Evolutionary conservation across 2,797 vertebrate genomes (phyloP).

Genomic region (Lithobates pipiens): DNA sequence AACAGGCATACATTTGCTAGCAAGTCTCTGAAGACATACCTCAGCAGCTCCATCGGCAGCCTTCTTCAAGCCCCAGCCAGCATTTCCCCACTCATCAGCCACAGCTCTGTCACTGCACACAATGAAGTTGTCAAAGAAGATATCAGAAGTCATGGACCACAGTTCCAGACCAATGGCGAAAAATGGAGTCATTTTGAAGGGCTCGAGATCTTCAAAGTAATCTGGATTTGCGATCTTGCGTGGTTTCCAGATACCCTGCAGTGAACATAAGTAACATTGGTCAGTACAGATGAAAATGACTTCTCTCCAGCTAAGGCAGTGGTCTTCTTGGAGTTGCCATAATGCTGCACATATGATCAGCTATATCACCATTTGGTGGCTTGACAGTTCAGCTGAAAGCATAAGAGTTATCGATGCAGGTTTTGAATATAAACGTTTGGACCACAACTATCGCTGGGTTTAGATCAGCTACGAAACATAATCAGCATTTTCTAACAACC

Average conservation of each 20-base stretch:
- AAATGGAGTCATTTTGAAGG: slow-evolving; percentile 93
- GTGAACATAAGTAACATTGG: not conserved
- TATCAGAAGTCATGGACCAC: slow-evolving; percentile 98
- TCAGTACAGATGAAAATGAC: not conserved
- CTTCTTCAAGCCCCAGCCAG: slow-evolving; percentile 96
- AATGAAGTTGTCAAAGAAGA: slow-evolving; percentile 98
- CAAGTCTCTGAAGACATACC: slow-evolving; percentile 72
- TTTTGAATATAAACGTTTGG: too few species aligned
- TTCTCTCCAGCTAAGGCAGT: too few species aligned
- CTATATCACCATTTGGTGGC: too few species aligned
- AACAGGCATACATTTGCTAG: not conserved
- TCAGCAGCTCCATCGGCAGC: slow-evolving; percentile 94
- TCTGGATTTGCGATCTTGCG: slow-evolving; percentile 93
- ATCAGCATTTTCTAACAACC: too few species aligned
- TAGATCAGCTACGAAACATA: too few species aligned
- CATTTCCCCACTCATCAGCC: slow-evolving; percentile 89
- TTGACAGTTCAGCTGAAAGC: too few species aligned
- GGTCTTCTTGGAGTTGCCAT: too few species aligned
- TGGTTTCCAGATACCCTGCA: slow-evolving; percentile 96
- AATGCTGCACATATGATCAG: too few species aligned
- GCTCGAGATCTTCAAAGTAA: slow-evolving; percentile 95
- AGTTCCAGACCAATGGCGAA: slow-evolving; percentile 94
- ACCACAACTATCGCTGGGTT: too few species aligned
- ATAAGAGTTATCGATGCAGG: too few species aligned
- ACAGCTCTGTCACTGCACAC: slow-evolving; percentile 87